These are phyloP conservation scores for Protosalanx chinensis DNA, from an alignment of 2,797 vertebrate genomes.

Conservation along the genomic window DNA sequence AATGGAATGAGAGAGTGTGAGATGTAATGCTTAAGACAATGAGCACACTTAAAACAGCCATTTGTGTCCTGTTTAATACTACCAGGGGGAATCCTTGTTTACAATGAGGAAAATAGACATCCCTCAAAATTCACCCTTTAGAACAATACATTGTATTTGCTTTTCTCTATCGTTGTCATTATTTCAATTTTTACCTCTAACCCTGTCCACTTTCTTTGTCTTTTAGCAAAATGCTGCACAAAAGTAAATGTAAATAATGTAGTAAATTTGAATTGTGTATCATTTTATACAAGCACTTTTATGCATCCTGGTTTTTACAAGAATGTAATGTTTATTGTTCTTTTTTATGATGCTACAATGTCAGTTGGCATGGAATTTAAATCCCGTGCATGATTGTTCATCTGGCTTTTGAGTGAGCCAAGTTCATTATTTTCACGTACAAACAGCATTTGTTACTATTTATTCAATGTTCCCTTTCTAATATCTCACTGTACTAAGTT, in stretches of 20 bases:
- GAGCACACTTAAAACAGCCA: constrained; percentile 40
- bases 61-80: constrained; percentile 24
- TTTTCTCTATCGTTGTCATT: constrained; percentile 7
- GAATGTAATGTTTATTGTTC: constrained; percentile 51
- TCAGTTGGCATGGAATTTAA: constrained; percentile 25
- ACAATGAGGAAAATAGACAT: constrained; percentile 37
- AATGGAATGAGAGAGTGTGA: constrained; percentile 42
- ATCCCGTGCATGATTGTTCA: constrained; percentile 13
- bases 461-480: constrained; percentile 8
- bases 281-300: constrained; percentile 68
- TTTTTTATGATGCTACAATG: constrained; percentile 42
- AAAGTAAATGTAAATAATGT: constrained; percentile 55
- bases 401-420: constrained; percentile 20
- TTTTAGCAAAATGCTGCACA: constrained; percentile 49
- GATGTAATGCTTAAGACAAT: constrained; percentile 66
- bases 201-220: constrained; percentile 17
- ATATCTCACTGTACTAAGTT: constrained; percentile 41
- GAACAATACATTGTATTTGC: constrained; percentile 47
- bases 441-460: constrained; percentile 19
- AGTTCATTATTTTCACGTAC: constrained; percentile 14
- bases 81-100: constrained; percentile 47
- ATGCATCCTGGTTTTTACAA: constrained; percentile 66
- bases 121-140: constrained; percentile 14
- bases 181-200: constrained; percentile 18
- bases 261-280: constrained; percentile 47